phyloP scores from a whole-genome alignment of 37 sponge, comb jelly and placozoan genomes.

The Haliclona indistincta region DNA sequence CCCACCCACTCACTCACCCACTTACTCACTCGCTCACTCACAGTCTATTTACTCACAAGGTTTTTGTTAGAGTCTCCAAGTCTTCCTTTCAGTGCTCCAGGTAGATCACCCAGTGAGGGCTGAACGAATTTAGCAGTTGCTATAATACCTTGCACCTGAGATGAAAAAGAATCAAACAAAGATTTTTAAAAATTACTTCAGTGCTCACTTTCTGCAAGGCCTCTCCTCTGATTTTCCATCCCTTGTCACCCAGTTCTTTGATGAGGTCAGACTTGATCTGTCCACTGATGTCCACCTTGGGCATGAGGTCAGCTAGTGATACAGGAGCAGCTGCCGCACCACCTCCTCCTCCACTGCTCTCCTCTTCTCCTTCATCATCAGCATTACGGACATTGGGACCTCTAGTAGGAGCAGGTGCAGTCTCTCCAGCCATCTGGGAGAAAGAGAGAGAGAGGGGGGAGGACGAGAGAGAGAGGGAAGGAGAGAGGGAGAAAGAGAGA shows the following conservation, averaged over 20 bases:
- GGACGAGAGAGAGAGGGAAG: no score
- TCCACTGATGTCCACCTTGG: constrained; percentile 82
- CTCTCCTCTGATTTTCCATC: constrained; percentile 88
- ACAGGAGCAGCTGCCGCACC: constrained; percentile 11
- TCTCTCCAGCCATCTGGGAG: constrained; percentile 39
- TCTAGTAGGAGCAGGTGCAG: constrained; percentile 69
- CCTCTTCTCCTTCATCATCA: constrained; percentile 34
- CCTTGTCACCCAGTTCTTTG: constrained; percentile 82
- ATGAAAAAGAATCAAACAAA: not conserved
- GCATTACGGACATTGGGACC: constrained; percentile 47
- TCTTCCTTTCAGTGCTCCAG: constrained; percentile 79
- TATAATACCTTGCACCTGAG: constrained; percentile 63
- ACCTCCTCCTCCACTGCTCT: constrained; percentile 16
- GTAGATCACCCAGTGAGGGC: constrained; percentile 81
- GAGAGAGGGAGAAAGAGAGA: no score
- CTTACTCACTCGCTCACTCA: no score
- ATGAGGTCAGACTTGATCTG: constrained; percentile 71
- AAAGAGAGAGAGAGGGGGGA: no score
- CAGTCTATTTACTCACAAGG: constrained; percentile 44
- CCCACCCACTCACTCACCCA: no score
- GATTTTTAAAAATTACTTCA: not conserved
- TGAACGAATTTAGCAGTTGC: constrained; percentile 78
- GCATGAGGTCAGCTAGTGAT: constrained; percentile 79
- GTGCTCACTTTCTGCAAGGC: constrained; percentile 63
- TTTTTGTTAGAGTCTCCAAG: constrained; percentile 90